These are phyloP conservation scores for Thryonomys swinderianus DNA, from an alignment of 2,113 vertebrate species.

Conservation along the genomic window DNA sequence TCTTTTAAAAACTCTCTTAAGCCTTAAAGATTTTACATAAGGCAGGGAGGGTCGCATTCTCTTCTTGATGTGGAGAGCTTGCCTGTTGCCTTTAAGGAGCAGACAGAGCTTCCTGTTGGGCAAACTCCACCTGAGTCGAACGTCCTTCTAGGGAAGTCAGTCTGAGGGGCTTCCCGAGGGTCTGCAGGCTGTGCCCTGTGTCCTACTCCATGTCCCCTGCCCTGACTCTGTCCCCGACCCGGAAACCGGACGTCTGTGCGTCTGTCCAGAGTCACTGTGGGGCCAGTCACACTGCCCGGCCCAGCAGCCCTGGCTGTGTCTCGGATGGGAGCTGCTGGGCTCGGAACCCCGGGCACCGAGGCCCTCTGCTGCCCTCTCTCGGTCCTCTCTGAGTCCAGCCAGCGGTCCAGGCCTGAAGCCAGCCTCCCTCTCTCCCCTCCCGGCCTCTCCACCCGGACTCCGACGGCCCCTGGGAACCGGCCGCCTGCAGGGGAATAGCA, in stretches of 20 bases:
- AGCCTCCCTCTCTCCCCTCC: not conserved
- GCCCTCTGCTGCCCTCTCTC: not conserved
- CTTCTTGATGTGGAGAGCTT: not conserved
- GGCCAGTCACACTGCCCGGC: not conserved
- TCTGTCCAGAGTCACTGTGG: not conserved
- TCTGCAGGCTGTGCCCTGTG: not conserved
- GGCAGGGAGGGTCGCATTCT: not conserved
- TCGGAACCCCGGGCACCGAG: not conserved
- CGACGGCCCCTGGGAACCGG: not conserved
- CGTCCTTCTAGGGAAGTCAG: not conserved
- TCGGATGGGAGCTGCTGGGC: too few relatives aligned
- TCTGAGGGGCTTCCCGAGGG: not conserved
- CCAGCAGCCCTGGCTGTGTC: not conserved
- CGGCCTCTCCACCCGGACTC: not conserved
- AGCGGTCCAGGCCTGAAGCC: not conserved
- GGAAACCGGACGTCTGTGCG: not conserved
- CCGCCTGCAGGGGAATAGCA: not conserved
- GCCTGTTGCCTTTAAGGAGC: conserved; percentile 40
- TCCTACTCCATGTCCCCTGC: not conserved
- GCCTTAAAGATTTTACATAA: conserved; percentile 20
- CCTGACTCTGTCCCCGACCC: not conserved
- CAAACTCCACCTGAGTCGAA: conserved; percentile 12
- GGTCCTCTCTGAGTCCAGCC: not conserved
- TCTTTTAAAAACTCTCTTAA: conserved; percentile 30
- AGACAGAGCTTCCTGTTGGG: conserved; percentile 13